Evolutionary conservation across 2,797 vertebrate genomes (phyloP), one percentile per base, ranked within the genome.

Genomic region (Neopelma chrysocephalum): DNA sequence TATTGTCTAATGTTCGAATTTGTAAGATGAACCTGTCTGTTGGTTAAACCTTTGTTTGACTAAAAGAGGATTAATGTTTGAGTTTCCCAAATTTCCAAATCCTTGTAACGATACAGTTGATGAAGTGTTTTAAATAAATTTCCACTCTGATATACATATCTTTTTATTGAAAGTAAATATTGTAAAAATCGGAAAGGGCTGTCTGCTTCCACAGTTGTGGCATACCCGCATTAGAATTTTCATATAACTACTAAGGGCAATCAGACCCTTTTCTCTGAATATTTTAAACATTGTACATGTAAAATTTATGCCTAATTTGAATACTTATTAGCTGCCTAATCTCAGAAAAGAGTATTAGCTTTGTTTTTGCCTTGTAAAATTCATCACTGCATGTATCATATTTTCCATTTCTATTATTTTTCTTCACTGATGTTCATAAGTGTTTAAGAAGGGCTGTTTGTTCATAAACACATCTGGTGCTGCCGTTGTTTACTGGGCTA

Each of bases 301-400:
- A 99, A 99, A 99, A 99, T 99, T 99, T 99, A 99, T 99, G 98
- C 98, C 98, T 99, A 98, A 99, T 99, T 99, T 99, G 99, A 99
- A 99, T 99, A 99, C 98, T 99, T 99, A 99, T 99, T 99, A 99
- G 98, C 98, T 98, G 98, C 98, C 98, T 99, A 98, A 99, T 99
- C 98, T 99, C 98, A 97, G 98, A 98, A 98, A 98, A 97, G 96
- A 97, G 92, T 98, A 98, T 98, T 98, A 98, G 98, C 98, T 99
- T 99, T 99, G 98, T 99, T 98, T 99, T 98, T 98, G 98, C 97
- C 97, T 98, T 98, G 98, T 98, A 98, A 99, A 98, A 98, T 99
- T 98, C 98, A 99, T 99, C 98, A 98, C 97, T 95, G 96, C 97
- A 91, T 98, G 97, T 97, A 97, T 98, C 98, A 96, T 87, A 87